These are phyloP conservation scores for Lophura nycthemera DNA, from an alignment of 2,113 vertebrate genomes.

Conservation along the genomic window DNA sequence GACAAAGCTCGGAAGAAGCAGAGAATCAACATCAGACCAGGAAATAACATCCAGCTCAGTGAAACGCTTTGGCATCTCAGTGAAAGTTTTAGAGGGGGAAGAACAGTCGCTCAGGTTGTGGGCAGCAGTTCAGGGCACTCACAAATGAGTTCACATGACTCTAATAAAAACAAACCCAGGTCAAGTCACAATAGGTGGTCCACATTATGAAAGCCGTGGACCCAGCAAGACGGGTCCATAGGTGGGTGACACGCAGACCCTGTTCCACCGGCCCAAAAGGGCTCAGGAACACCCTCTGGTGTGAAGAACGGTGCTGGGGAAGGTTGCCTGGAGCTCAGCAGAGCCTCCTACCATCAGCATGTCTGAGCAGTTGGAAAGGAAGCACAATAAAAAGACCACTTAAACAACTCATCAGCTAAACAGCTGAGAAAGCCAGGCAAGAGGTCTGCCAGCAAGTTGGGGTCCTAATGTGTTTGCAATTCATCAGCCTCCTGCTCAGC, in stretches of 20 bases:
- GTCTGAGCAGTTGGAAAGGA: neutral
- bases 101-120: neutral
- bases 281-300: neutral
- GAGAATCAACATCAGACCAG: neutral
- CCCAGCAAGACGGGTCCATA: no score
- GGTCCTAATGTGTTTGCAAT: slow-evolving; percentile 47
- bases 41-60: neutral
- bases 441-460: slow-evolving; percentile 31
- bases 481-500: slow-evolving; percentile 18
- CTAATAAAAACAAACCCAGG: neutral
- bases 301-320: neutral
- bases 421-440: slow-evolving; percentile 3
- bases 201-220: fast-evolving
- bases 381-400: slow-evolving; percentile 40
- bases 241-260: neutral
- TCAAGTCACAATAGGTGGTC: neutral
- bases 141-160: neutral
- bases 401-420: slow-evolving; percentile 22
- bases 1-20: neutral
- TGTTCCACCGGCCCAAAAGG: neutral
- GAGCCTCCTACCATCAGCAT: neutral
- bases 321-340: neutral
- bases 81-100: neutral
- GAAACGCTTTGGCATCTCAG: neutral
- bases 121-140: neutral